Evolutionary conservation across 2,113 vertebrate species (phyloP), one percentile per base, ranked within the genome.

Genomic region (Onychostruthus taczanowskii): DNA sequence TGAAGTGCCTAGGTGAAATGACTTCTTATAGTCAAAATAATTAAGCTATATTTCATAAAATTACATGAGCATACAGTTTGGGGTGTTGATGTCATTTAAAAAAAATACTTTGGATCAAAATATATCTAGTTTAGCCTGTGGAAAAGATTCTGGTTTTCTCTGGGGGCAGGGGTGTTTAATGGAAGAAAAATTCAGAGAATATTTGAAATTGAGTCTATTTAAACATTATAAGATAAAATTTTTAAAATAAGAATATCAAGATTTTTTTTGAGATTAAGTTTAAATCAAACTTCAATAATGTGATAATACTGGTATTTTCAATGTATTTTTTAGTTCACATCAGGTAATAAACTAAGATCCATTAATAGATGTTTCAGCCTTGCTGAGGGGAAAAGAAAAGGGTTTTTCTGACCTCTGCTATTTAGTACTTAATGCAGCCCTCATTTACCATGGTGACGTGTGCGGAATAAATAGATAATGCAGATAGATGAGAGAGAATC

Each of bases 401-500:
- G 17, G 31, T 80, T 96, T 92, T 64, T 83, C 79, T 95, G 92
- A 94, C 79, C 95, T 90, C 80, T 87, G 28, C 73, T 93, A 89
- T 92, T 90, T 93, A 89, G 83, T 73, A 74, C 80, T 95, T 96
- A 94, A 96, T 94, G 92, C 77, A 90, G 83, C 69, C 89, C 83
- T 93, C 72, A 82, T 95, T 96, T 94, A 73, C 88, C 83, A 66
- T 84, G 73, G 80, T 94, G 94, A 94, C 28, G 19, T 95, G 37
- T 87, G 62, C 0, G 0, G 83, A 95, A 96, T 92, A 92, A 96
- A 94, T 87, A 90, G 93, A 92, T 96, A 96, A 96, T 95, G 92
- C 84, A 78, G 93, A 93, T 27, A 92, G 83, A 96, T 93, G 93
- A 90, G 93, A 88, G 55, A 66, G 78, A 96, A 93, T 73, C 83